These are phyloP conservation scores for Gobiocypris rarus DNA, from an alignment of 2,113 vertebrate species.

Conservation along the genomic window DNA sequence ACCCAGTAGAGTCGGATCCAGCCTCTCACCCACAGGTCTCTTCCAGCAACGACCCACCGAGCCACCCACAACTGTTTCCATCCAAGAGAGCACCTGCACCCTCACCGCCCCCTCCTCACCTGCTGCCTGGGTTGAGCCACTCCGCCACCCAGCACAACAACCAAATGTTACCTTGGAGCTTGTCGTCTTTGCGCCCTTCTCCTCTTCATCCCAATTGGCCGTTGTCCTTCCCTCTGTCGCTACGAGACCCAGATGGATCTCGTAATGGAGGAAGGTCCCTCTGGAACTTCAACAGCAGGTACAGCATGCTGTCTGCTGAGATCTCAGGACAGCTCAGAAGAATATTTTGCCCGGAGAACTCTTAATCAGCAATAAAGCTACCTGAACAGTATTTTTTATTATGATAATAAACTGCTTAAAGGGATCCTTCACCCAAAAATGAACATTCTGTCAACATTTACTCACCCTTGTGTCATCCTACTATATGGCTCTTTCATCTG, in stretches of 20 bases:
- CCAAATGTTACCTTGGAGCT: constrained; percentile 64
- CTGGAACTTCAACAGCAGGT: constrained; percentile 50
- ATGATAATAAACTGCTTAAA: neutral
- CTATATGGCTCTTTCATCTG: neutral
- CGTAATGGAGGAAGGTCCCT: constrained; percentile 37
- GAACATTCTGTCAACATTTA: neutral
- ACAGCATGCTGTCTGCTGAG: constrained; percentile 49
- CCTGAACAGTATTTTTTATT: neutral
- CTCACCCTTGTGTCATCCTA: neutral
- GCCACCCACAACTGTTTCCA: neutral
- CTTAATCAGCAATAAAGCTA: neutral
- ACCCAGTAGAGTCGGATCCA: constrained; percentile 32
- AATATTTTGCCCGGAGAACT: constrained; percentile 52
- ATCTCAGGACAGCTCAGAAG: constrained; percentile 33
- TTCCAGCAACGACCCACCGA: constrained; percentile 51
- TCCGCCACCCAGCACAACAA: constrained; percentile 30
- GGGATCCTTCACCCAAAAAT: neutral
- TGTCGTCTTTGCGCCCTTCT: constrained; percentile 46
- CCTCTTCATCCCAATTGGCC: constrained; percentile 58
- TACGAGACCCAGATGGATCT: constrained; percentile 32
- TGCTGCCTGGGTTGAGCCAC: constrained; percentile 53
- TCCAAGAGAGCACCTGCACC: neutral
- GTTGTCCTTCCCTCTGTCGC: constrained; percentile 54
- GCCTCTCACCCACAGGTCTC: constrained; percentile 58
- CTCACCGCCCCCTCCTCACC: constrained; percentile 28